Conservation (phyloP, 2,888 invertebrate species). For the Drosophila parthenogenetica region DNA sequence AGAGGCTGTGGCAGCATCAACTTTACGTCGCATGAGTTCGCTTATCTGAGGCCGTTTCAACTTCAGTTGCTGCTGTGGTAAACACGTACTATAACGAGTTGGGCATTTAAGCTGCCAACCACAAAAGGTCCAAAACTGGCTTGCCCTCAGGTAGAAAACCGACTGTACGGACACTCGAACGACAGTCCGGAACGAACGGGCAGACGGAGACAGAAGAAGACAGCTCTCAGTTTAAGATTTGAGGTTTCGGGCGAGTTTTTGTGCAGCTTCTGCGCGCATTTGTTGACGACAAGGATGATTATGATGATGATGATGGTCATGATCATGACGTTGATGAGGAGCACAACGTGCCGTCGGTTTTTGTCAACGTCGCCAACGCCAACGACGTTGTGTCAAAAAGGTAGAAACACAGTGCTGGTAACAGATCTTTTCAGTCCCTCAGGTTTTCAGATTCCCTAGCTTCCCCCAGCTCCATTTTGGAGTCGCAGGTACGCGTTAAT, state of each 20-base stretch:
- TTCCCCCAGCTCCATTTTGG: slow-evolving; percentile 34
- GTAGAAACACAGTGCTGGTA: slow-evolving; percentile 34
- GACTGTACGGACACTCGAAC: slow-evolving; percentile 1
- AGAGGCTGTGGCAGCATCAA: slow-evolving; percentile 31
- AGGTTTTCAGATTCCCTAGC: slow-evolving; percentile 2
- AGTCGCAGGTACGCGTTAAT: slow-evolving; percentile 72
- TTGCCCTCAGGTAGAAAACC: slow-evolving; percentile 35
- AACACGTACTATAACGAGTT: slow-evolving; percentile 63
- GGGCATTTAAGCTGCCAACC: slow-evolving; percentile 68
- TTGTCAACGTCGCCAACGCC: slow-evolving; percentile 51
- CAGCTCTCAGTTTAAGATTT: slow-evolving; percentile 32
- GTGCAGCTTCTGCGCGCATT: slow-evolving; percentile 76
- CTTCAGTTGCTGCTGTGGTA: slow-evolving; percentile 37
- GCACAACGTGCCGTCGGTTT: slow-evolving; percentile 33
- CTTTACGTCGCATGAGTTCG: slow-evolving; percentile 28
- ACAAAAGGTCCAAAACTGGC: slow-evolving; percentile 51
- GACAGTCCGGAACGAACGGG: neutral
- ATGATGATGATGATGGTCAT: slow-evolving; percentile 15
- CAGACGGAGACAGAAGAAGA: slow-evolving; percentile 7
- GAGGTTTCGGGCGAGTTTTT: slow-evolving; percentile 63
- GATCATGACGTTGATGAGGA: slow-evolving; percentile 5
- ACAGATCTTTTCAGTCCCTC: slow-evolving; percentile 14
- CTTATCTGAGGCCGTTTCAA: slow-evolving; percentile 33
- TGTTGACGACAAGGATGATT: slow-evolving; percentile 33
- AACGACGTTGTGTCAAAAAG: slow-evolving; percentile 63